Evolutionary conservation across 2,797 vertebrate species (phyloP), one percentile per base, ranked within the genome.

Genomic region (Acrocephalus scirpaceus): DNA sequence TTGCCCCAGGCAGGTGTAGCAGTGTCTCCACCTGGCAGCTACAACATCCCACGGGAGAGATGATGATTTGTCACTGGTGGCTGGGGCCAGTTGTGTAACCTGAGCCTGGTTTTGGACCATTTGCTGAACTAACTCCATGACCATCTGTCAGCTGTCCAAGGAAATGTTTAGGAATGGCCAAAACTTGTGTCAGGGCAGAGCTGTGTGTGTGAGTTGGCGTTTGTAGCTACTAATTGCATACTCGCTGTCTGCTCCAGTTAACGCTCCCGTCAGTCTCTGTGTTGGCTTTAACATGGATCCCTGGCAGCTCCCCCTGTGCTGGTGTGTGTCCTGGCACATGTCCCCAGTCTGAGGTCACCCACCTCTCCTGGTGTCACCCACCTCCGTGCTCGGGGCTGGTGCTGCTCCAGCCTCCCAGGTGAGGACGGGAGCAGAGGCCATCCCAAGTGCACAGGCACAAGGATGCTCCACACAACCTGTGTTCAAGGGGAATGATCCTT

Each of bases 81-180:
- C 87, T 32, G 61, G 92, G 90, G 88, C 87, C 87, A 91, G 88
- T 77, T 94, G 90, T 14, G 21, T 90, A 72, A 71, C 62, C 44
- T 61, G 78, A 82, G 94, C 77, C 90, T 86, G 89, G 76, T 54
- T 88, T 44, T 62, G 79, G 51, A 74, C 89, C 70, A 2, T 69
- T 74, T 86, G 60, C 73, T 72, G 75, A 87, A 96, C 88, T 77
- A 83, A 88, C 95, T 13, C 86, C 6, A 2, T 70, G 67, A 44
- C 44, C 4, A 2, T 47, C 85, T 75, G 72, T 36, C 30, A 92
- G 79, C 56, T 48, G 70, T 50, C 45, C 21, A 38, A 34, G 48
- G 62, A 34, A 80, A 32, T 0, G 1, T 44, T 84, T 47, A 36
- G 73, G 80, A 19, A 16, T 1, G 32, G 64, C 78, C 77, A 67